Evolutionary conservation across 23 tunicate species (phyloP).

Genomic region (Trididemnum clinides): DNA sequence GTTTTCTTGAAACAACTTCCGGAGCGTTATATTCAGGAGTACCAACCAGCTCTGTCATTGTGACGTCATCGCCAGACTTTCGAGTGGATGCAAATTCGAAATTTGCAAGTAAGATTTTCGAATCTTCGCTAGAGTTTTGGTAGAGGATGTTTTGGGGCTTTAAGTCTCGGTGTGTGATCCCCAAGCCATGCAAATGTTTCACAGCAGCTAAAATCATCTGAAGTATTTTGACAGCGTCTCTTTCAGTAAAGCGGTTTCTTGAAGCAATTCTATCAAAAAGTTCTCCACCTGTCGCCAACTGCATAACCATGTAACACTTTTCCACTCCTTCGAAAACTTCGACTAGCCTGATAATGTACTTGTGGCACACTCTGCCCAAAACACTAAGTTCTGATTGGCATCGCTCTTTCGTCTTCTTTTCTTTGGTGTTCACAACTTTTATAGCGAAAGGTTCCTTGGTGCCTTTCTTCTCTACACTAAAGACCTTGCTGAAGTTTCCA

Average conservation of each 20-base stretch:
- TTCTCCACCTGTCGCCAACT: conserved; percentile 78
- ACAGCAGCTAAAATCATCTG: conserved; percentile 53
- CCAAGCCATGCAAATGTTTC: neutral
- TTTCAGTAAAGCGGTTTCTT: conserved; percentile 55
- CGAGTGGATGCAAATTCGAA: conserved; percentile 22
- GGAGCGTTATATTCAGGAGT: conserved; percentile 30
- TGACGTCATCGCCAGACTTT: conserved; percentile 8
- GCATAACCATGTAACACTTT: conserved; percentile 39
- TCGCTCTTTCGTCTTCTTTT: conserved; percentile 68
- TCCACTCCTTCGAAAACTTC: conserved; percentile 76
- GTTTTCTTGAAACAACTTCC: conserved; percentile 8
- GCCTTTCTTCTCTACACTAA: conserved; percentile 76
- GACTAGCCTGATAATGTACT: conserved; percentile 78
- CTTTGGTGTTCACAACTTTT: conserved; percentile 83
- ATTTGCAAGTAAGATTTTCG: conserved; percentile 6
- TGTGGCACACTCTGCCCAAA: conserved; percentile 73
- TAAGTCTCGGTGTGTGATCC: conserved; percentile 19
- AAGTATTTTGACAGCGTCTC: conserved; percentile 62
- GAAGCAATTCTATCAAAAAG: conserved; percentile 69
- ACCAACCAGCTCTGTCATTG: conserved; percentile 9
- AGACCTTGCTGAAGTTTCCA: conserved; percentile 82
- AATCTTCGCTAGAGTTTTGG: neutral
- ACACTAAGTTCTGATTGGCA: conserved; percentile 88
- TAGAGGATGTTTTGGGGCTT: conserved; percentile 16
- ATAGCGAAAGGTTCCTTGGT: conserved; percentile 77